Evolutionary conservation across 2,113 vertebrate genomes (phyloP).

Genomic region (Psephotus haematonotus): DNA sequence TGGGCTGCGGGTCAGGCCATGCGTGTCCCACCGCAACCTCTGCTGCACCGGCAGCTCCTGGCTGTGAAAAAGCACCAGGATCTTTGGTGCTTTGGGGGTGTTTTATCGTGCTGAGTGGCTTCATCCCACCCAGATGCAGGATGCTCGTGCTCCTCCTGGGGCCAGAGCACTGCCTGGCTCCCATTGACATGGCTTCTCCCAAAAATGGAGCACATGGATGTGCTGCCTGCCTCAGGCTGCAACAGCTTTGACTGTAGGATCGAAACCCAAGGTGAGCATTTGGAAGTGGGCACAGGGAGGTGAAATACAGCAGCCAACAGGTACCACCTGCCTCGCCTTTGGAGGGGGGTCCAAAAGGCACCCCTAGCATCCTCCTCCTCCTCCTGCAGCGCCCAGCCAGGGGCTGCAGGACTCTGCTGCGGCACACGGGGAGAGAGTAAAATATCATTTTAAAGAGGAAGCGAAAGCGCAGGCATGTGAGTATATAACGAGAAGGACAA

Average conservation of each 20-base stretch:
- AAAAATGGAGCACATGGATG: rapidly evolving
- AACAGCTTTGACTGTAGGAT: background rate
- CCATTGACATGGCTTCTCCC: rapidly evolving
- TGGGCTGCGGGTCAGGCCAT: background rate
- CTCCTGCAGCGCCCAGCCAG: background rate
- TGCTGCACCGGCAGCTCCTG: background rate
- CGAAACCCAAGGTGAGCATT: background rate
- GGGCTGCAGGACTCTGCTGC: background rate
- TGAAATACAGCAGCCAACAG: background rate
- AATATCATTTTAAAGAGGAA: slow-evolving; percentile 79
- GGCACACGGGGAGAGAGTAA: slow-evolving; percentile 57
- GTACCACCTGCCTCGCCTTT: background rate
- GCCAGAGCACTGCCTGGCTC: rapidly evolving
- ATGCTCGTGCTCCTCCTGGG: background rate
- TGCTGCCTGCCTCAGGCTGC: background rate
- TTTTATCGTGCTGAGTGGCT: rapidly evolving
- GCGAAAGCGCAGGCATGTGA: slow-evolving; percentile 72
- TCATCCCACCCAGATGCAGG: background rate
- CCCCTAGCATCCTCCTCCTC: background rate
- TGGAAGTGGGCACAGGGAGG: rapidly evolving
- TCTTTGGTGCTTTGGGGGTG: rapidly evolving
- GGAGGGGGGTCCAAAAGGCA: rapidly evolving
- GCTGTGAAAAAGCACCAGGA: background rate
- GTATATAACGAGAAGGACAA: slow-evolving; percentile 97
- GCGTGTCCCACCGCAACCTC: background rate